phyloP scores from a whole-genome alignment of 2,888 invertebrate species.

The Chloroclysta siterata region DNA sequence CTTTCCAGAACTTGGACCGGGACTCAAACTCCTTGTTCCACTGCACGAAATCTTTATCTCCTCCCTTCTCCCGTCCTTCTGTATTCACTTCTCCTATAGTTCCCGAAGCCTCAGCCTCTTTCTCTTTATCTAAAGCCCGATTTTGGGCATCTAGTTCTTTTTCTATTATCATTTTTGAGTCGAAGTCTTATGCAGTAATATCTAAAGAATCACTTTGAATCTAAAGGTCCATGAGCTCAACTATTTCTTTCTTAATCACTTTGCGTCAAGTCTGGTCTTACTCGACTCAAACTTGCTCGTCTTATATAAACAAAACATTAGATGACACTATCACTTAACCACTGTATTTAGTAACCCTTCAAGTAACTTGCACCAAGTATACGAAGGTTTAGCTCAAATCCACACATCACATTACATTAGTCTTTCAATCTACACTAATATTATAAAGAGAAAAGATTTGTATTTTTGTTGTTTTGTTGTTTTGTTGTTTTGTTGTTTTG shows the following conservation, averaged over 20 bases:
- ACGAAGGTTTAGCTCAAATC: neutral
- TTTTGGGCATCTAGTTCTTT: slow-evolving; percentile 17
- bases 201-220: neutral
- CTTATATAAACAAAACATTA: neutral
- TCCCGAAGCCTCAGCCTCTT: slow-evolving; percentile 14
- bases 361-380: slow-evolving; percentile 1
- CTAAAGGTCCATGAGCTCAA: too few species aligned
- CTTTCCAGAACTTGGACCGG: slow-evolving; percentile 22
- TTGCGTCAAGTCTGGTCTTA: too few species aligned
- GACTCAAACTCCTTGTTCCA: slow-evolving; percentile 23
- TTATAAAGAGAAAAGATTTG: too few species aligned
- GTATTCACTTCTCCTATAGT: neutral
- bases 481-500: too few species aligned
- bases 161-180: slow-evolving; percentile 17
- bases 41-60: slow-evolving; percentile 5
- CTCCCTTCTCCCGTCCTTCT: neutral
- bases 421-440: too few species aligned
- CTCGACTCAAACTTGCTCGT: too few species aligned
- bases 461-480: too few species aligned
- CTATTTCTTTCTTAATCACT: neutral
- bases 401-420: neutral
- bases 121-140: slow-evolving; percentile 14
- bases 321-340: neutral
- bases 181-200: neutral
- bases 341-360: neutral